Evolutionary conservation across 2,797 vertebrate genomes (phyloP).

Genomic region (Eospalax fontanierii): DNA sequence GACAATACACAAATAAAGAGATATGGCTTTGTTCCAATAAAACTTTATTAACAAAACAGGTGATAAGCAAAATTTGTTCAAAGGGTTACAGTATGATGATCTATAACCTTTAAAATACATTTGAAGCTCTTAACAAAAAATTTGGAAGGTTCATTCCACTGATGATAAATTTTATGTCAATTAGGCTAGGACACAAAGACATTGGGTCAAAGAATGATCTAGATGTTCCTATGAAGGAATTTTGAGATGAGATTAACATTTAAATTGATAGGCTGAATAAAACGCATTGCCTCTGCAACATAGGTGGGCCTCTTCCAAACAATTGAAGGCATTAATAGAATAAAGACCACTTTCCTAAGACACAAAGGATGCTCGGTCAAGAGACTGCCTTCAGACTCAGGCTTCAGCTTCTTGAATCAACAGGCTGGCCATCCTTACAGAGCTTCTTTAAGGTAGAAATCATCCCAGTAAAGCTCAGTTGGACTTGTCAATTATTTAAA

Average conservation of each 20-base stretch:
- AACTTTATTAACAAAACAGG: slow-evolving; percentile 43
- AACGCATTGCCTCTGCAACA: not conserved
- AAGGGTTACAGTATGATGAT: not conserved
- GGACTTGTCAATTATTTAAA: not conserved
- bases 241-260: slow-evolving; percentile 22
- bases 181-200: not conserved
- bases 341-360: not conserved
- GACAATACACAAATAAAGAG: not conserved
- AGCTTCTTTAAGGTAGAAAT: not conserved
- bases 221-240: not conserved
- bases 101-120: not conserved
- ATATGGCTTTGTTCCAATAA: not conserved
- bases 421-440: not conserved
- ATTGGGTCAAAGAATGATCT: not conserved
- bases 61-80: not conserved
- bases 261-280: not conserved
- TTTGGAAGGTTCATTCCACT: not conserved
- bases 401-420: not conserved
- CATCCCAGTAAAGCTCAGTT: too few relatives aligned
- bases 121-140: not conserved
- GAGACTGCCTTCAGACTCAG: not conserved
- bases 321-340: not conserved
- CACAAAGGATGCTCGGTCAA: not conserved
- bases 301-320: not conserved
- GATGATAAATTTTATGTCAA: not conserved